Evolutionary conservation across 2,888 invertebrate genomes (phyloP), one percentile per base, ranked within the genome.

Genomic region (Rhamnusium bicolor): DNA sequence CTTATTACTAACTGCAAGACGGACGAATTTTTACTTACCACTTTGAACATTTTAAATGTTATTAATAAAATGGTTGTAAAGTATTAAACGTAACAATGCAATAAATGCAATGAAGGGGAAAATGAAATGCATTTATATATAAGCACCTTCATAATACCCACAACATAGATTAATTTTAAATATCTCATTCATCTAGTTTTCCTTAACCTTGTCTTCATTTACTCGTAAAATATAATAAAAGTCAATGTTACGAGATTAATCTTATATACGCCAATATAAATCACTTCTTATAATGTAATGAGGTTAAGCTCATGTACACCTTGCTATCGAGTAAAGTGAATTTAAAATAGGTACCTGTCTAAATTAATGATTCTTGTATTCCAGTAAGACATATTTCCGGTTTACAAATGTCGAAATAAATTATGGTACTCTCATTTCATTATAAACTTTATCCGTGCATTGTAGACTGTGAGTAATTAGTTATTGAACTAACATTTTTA

Each of bases 201-300:
- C 54, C 18, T 58, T 58, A 32, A 29, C 58, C 58, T 58, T 58
- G 32, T 32, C 10, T 32, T 16, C 12, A 12, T 18, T 58, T 29
- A 18, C 12, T 58, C 18, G 18, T 16, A 29, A 58, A 32, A 58
- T 29, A 32, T 46, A 32, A 40, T 40, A 40, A 40, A 40, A 40
- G 40, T 54, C 49, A 19, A 65, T 27, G 19, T 49, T 49, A 40
- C 12, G 40, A 40, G n/a, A 40, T 40, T 40, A 40, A 40, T 40
- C 40, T 40, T 40, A 6, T 24, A 40, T 4, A 0, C 5, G 40
- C 40, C 4, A 10, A 40, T 8, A 40, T 51, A 46, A 10, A 53
- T 49, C 63, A 12, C 29, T 18, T 18, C 12, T 66, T 51, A 66
- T n/a, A 66, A 53, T 66, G 51, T 32, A 53, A 32, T 29, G 40